Percentiles rank a stretch among this genome's conserved stretches.
These are phyloP conservation scores for Mesorhabditis spiculigera DNA, from an alignment of 2,888 invertebrate species.

Conservation along the genomic window DNA sequence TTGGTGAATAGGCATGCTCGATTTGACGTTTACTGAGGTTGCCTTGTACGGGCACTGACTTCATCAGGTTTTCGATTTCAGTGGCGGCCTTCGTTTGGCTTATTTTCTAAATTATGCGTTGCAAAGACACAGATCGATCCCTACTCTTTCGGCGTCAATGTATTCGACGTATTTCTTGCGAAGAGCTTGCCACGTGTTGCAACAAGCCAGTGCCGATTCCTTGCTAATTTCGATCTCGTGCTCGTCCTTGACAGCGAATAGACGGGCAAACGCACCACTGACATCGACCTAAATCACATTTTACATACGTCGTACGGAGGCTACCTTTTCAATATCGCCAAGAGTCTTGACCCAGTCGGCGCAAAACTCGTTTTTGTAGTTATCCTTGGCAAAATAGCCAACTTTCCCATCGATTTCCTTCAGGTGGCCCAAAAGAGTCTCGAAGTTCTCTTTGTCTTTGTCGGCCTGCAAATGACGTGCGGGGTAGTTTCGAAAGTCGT, in stretches of 20 bases:
- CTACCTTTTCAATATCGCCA: slow-evolving; percentile 72
- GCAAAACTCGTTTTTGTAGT: slow-evolving; percentile 86
- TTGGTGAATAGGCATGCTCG: slow-evolving; percentile 97
- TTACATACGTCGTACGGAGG: not conserved
- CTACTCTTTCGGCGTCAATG: slow-evolving; percentile 82
- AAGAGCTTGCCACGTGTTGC: slow-evolving; percentile 89
- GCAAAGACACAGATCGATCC: slow-evolving; percentile 8
- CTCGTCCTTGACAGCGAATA: slow-evolving; percentile 93
- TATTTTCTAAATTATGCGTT: slow-evolving; percentile 72
- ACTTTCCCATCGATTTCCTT: slow-evolving; percentile 79
- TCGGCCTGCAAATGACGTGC: slow-evolving; percentile 69
- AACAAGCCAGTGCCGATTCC: slow-evolving; percentile 86
- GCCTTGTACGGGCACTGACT: slow-evolving; percentile 92
- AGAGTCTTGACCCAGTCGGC: slow-evolving; percentile 81
- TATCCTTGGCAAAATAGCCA: slow-evolving; percentile 88
- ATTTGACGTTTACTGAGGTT: slow-evolving; percentile 64
- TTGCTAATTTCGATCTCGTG: slow-evolving; percentile 82
- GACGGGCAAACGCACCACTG: slow-evolving; percentile 76
- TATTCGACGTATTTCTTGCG: slow-evolving; percentile 97
- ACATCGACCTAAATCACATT: slow-evolving; percentile 69
- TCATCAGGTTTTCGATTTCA: slow-evolving; percentile 85
- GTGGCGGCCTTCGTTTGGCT: slow-evolving; percentile 91
- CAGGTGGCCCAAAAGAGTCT: slow-evolving; percentile 74
- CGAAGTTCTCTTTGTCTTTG: slow-evolving; percentile 80
- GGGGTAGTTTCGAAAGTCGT: slow-evolving; percentile 56